These are phyloP conservation scores for Meloidogyne exigua DNA, from an alignment of 1,140 invertebrate genomes.

Conservation along the genomic window DNA sequence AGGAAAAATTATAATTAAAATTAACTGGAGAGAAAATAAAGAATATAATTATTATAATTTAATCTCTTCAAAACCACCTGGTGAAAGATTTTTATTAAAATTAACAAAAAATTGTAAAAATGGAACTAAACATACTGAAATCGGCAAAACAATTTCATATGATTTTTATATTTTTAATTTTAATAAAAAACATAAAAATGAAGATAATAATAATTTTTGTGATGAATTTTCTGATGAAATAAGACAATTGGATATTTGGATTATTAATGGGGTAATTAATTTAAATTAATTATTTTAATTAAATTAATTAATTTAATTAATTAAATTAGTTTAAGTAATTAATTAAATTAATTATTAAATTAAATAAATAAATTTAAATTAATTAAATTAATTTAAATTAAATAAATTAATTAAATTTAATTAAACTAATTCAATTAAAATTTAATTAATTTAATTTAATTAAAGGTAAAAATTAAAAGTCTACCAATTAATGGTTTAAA, in stretches of 20 bases:
- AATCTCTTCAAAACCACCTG: neutral
- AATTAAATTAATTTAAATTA: no score
- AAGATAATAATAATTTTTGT: neutral
- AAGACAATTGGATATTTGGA: neutral
- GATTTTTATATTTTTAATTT: conserved; percentile 6
- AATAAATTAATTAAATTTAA: no score
- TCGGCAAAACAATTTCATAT: neutral
- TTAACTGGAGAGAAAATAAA: neutral
- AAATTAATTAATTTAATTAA: neutral
- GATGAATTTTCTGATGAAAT: neutral
- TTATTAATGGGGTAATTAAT: neutral
- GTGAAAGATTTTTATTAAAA: neutral
- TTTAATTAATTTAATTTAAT: neutral
- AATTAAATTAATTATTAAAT: no score
- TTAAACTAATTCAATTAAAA: no score
- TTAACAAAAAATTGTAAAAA: conserved; percentile 1
- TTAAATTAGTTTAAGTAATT: no score
- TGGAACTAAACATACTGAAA: neutral
- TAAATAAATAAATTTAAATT: no score
- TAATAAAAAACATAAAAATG: neutral
- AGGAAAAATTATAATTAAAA: neutral
- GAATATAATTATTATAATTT: neutral
- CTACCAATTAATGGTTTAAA: neutral
- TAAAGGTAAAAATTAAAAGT: neutral
- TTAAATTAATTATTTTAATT: neutral